These are phyloP conservation scores for Xestoiulus laeticollis DNA, from an alignment of 2,888 invertebrate genomes.

Conservation along the genomic window DNA sequence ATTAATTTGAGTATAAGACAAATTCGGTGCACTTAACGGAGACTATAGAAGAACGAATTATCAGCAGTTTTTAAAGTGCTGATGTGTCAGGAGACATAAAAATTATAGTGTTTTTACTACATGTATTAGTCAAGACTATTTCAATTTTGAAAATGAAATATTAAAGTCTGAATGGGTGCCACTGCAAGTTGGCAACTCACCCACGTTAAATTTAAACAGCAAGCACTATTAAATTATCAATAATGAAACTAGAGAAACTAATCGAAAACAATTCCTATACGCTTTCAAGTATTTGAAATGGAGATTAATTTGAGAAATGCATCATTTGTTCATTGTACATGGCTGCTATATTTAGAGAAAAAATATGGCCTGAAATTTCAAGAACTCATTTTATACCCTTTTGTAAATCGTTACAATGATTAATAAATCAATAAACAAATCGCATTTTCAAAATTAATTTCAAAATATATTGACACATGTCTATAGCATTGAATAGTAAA, in stretches of 20 bases:
- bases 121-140: not conserved
- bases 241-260: not conserved
- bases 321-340: too few relatives aligned
- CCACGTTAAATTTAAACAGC: not conserved
- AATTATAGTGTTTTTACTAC: not conserved
- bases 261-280: not conserved
- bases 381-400: too few relatives aligned
- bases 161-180: not conserved
- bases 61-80: not conserved
- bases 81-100: not conserved
- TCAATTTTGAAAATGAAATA: not conserved
- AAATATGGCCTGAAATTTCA: too few relatives aligned
- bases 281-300: too few relatives aligned
- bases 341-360: too few relatives aligned
- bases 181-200: not conserved
- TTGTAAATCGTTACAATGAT: too few relatives aligned
- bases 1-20: not conserved
- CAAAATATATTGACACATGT: too few relatives aligned
- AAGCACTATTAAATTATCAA: not conserved
- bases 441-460: too few relatives aligned
- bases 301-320: too few relatives aligned
- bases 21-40: not conserved
- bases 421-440: too few relatives aligned
- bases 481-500: too few relatives aligned
- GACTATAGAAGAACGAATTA: not conserved